Base-by-base conservation (phyloP, 2,797 vertebrate genomes). In the Rhyacichthys aspro region DNA sequence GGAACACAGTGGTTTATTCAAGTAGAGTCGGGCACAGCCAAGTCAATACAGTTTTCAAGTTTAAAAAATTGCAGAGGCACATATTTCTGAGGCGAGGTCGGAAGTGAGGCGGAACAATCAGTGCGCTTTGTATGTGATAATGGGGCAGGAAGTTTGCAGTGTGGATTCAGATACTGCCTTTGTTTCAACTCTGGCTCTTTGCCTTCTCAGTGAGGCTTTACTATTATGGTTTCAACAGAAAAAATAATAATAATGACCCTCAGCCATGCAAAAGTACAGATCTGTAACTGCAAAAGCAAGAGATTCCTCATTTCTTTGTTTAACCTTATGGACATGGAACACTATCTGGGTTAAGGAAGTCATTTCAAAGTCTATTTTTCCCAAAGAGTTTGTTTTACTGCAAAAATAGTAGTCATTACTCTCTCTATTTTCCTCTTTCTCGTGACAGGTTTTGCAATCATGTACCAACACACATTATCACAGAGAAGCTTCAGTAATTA, bases 161-260 rank as follows among this genome's bases (percentile, higher is more conserved):
- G 64, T 60, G 60, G 65, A 63, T 62, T 77, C 57, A 68, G 60
- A 71, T 56, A 50, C 58, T 33, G 43, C 33, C 55, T 48, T 78
- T 78, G 48, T 79, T 72, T 67, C 68, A 70, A 37, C 60, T 43
- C 49, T 33, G 50, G 58, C 53, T 43, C 44, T 42, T 59, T 72
- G 53, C 59, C 55, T 67, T 38, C 43, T 67, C 44, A 39, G 48
- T 53, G 54, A 52, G 60, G 59, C 56, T 70, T 69, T 67, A 79
- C 63, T 36, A 52, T 50, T 56, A 54, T 0, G 2, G 50, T 66
- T 79, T 70, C 48, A 23, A 59, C 74, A 69, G 74, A 68, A 14
- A 72, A 76, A 83, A n/a, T n/a, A n/a, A n/a, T n/a, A n/a, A n/a
- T n/a, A 86, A 74, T 73, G 65, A 63, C 72, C 68, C 67, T 50